Evolutionary conservation across 2,113 vertebrate genomes (phyloP), one percentile per base, ranked within the genome.

Genomic region (Pelobates fuscus): DNA sequence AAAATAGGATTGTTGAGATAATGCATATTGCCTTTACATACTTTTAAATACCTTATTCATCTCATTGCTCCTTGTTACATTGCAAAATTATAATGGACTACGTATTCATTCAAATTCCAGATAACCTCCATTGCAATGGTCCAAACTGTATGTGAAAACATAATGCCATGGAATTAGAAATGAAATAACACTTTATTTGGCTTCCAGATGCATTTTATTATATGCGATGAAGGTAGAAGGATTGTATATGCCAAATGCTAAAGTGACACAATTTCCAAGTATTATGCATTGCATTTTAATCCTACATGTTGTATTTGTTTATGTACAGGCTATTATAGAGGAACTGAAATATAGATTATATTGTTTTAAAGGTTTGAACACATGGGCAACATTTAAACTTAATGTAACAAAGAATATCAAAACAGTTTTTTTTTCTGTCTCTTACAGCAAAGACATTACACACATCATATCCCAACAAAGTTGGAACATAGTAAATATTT

Each of bases 1-100:
- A 58, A 67, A 61, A 61, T 24, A 29, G 2, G 25, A 72, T 63
- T 37, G 70, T 60, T 72, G 63, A 41, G 46, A 37, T 61, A 77
- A 77, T 68, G 55, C 43, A 60, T 25, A 61, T 67, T 52, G 64
- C 55, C 60, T 59, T 76, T 67, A 76, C 54, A 61, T 77, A 30
- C 12, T 49, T 61, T 52, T 32, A 68, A 60, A 68, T 77, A 67
- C 54, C 60, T 23, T 67, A 60, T 49, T 58, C 17, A 29, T 75
- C 58, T 46, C 37, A 59, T 75, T 75, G 32, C 58, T 60, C 27
- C 21, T 66, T 61, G 54, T 43, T 57, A 74, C 71, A 77, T 77
- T 49, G 41, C 43, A 62, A 72, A 23, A 58, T 59, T 54, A 72
- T 63, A 59, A 72, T 58, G 61, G 27, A 21, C 30, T 43, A 52